These are phyloP conservation scores for Meteorus cinctellus DNA, from an alignment of 2,888 invertebrate genomes.

Conservation along the genomic window DNA sequence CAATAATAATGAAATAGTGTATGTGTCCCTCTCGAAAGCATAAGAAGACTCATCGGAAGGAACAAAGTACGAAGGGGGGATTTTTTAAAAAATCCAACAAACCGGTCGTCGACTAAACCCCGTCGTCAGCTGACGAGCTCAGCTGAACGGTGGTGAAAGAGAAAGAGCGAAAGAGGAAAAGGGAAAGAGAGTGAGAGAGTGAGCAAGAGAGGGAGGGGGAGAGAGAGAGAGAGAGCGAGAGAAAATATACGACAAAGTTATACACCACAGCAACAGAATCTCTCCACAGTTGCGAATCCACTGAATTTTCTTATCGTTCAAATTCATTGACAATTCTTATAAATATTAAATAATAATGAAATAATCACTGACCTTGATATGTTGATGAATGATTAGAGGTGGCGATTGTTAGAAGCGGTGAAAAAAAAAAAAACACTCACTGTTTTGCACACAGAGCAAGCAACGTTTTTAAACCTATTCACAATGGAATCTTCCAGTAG, in stretches of 20 bases:
- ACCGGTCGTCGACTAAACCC: conserved; percentile 50
- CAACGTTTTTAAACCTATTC: conserved; percentile 68
- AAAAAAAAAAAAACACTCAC: conserved; percentile 50
- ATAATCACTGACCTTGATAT: conserved; percentile 50
- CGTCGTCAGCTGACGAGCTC: conserved; percentile 70
- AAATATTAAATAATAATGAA: background rate
- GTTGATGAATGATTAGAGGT: conserved; percentile 18
- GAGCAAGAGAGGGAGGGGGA: background rate
- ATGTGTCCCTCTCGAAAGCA: background rate
- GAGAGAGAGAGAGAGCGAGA: conserved; percentile 10
- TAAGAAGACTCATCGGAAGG: background rate
- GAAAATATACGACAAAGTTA: background rate
- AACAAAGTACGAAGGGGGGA: conserved; percentile 14
- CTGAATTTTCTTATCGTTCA: background rate
- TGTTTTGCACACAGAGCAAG: conserved; percentile 52
- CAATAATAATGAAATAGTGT: background rate
- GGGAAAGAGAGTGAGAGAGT: background rate
- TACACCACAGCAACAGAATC: background rate
- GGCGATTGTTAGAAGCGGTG: conserved; percentile 44
- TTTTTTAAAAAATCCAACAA: conserved; percentile 43
- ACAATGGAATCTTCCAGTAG: conserved; percentile 73
- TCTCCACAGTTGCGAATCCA: background rate
- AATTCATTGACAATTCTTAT: conserved; percentile 24
- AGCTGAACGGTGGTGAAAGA: conserved; percentile 64
- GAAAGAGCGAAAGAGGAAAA: conserved; percentile 48